phyloP scores from a whole-genome alignment of 2,888 invertebrate species.

The Pheosia gnoma region DNA sequence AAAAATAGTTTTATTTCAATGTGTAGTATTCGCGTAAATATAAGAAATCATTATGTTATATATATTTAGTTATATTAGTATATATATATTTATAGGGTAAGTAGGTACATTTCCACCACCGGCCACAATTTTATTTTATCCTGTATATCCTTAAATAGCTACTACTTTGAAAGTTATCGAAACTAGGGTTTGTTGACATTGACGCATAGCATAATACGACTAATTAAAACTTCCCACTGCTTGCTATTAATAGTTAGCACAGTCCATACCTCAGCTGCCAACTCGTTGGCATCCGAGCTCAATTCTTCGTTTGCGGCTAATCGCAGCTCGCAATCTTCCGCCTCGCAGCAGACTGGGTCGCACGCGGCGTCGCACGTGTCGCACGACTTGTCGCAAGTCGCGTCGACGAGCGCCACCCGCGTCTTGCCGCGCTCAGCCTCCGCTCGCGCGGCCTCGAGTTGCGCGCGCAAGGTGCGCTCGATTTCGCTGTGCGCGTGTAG shows the following conservation, averaged over 20 bases:
- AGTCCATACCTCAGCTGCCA: slow-evolving; percentile 72
- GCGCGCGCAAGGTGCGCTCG: slow-evolving; percentile 75
- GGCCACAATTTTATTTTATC: too few species aligned
- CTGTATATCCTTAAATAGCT: too few species aligned
- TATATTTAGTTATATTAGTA: too few species aligned
- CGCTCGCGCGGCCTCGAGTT: slow-evolving; percentile 73
- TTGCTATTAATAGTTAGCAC: slow-evolving; percentile 28
- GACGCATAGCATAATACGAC: background rate
- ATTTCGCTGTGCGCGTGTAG: slow-evolving; percentile 77
- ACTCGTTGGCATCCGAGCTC: slow-evolving; percentile 75
- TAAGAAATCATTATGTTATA: too few species aligned
- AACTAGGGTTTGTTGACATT: background rate
- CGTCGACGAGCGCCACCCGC: slow-evolving; percentile 26
- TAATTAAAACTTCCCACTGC: slow-evolving; percentile 21
- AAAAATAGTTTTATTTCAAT: too few species aligned
- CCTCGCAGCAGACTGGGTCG: slow-evolving; percentile 72
- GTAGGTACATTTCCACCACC: too few species aligned
- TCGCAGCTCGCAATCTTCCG: slow-evolving; percentile 66
- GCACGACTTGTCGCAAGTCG: slow-evolving; percentile 53
- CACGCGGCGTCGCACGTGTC: slow-evolving; percentile 74
- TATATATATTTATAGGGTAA: too few species aligned
- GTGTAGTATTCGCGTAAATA: too few species aligned
- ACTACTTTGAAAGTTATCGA: too few species aligned
- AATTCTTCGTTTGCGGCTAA: slow-evolving; percentile 70
- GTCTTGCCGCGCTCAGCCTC: slow-evolving; percentile 53